Percentiles rank a stretch among this genome's conserved stretches.
Conservation (phyloP, 2,888 invertebrate species). For the Thecocarcelia acutangulata region DNA sequence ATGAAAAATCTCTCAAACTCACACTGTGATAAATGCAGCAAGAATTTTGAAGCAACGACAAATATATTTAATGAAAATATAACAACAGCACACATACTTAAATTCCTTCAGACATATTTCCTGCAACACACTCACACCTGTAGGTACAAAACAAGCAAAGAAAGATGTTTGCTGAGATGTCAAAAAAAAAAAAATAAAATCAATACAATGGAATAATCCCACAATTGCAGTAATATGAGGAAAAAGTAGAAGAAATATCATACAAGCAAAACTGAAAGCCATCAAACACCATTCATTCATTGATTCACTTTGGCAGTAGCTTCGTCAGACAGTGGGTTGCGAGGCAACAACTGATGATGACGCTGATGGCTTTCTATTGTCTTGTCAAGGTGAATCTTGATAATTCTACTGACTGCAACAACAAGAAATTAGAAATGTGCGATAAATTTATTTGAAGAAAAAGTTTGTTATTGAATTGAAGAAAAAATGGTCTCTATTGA, state of each 20-base stretch:
- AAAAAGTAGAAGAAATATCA: neutral
- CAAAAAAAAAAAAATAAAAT: constrained; percentile 5
- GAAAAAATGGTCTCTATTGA: constrained; percentile 1
- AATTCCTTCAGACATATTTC: neutral
- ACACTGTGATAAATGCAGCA: constrained; percentile 11
- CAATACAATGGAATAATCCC: constrained; percentile 21
- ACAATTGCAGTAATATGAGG: neutral
- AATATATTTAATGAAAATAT: neutral
- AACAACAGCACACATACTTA: neutral
- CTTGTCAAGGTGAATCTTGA: constrained; percentile 29
- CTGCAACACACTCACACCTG: neutral
- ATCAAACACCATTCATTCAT: constrained; percentile 14
- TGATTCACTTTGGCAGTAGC: constrained; percentile 24
- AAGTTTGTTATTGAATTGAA: neutral
- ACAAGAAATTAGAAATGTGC: neutral
- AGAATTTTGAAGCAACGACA: neutral
- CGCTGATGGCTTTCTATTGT: constrained; percentile 21
- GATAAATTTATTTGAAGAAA: neutral
- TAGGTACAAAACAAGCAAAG: neutral
- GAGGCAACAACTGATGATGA: constrained; percentile 1
- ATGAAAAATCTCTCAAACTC: too few relatives aligned
- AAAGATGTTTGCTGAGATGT: constrained; percentile 1
- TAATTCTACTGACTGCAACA: constrained; percentile 7
- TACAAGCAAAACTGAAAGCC: constrained; percentile 8
- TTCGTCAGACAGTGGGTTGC: neutral